A percentile compares a stretch with the other conserved stretches of the same genome.
phyloP scores from a whole-genome alignment of 2,888 invertebrate genomes.

The Tachina grossa region DNA sequence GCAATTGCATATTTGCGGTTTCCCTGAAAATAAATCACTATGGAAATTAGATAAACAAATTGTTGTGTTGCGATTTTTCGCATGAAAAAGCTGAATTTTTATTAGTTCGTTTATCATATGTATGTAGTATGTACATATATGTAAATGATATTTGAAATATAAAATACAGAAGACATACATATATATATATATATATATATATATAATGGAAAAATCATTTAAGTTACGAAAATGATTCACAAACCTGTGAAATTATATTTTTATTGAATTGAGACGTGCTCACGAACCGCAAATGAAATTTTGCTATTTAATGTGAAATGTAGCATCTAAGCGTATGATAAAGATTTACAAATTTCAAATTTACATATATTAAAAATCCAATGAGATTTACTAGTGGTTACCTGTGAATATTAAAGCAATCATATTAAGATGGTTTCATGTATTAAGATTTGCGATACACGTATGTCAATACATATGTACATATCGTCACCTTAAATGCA shows the following conservation, averaged over 20 bases:
- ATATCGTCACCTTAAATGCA: no score
- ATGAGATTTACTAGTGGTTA: no score
- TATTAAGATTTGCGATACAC: no score
- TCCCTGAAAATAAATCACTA: no score
- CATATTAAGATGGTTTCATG: no score
- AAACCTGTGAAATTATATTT: slow-evolving; percentile 48
- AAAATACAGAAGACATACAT: slow-evolving; percentile 22
- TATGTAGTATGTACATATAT: not conserved
- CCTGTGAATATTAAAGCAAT: no score
- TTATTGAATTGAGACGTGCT: slow-evolving; percentile 44
- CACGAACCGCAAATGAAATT: slow-evolving; percentile 41
- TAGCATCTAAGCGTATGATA: not conserved
- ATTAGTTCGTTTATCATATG: not conserved
- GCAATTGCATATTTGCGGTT: no score
- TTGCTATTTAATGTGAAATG: not conserved
- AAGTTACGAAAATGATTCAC: slow-evolving; percentile 24
- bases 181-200: no score
- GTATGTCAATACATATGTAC: no score
- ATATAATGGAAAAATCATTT: slow-evolving; percentile 16
- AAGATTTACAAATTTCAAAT: no score
- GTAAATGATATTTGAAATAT: slow-evolving; percentile 39
- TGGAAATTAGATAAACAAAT: slow-evolving; percentile 40
- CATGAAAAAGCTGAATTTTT: slow-evolving; percentile 39
- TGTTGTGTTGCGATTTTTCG: slow-evolving; percentile 52
- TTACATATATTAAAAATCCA: no score